Evolutionary conservation across 1,140 invertebrate genomes (phyloP).

Genomic region (Adoxophyes honmai): DNA sequence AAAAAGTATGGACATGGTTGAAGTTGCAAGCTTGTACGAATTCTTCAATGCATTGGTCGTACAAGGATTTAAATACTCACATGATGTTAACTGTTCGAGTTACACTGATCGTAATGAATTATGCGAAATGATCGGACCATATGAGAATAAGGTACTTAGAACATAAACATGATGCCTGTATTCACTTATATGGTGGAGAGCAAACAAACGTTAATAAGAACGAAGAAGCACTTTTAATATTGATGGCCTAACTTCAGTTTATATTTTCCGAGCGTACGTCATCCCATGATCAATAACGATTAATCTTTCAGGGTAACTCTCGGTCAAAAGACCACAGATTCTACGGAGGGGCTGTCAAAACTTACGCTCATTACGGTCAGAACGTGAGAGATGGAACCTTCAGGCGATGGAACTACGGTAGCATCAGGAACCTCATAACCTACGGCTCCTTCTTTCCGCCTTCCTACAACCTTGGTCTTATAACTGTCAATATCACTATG

Average conservation of each 20-base stretch:
- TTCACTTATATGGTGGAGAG: neutral
- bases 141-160: too few relatives aligned
- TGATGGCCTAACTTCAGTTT: too few relatives aligned
- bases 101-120: too few relatives aligned
- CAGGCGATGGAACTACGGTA: conserved; percentile 42
- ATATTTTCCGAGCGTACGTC: neutral
- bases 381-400: conserved; percentile 50
- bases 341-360: conserved; percentile 45
- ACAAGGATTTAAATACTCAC: too few relatives aligned
- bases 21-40: too few relatives aligned
- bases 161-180: too few relatives aligned
- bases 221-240: too few relatives aligned
- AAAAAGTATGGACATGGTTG: too few relatives aligned
- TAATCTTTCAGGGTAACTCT: neutral
- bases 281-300: neutral
- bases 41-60: neutral
- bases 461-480: conserved; percentile 36
- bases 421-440: conserved; percentile 23
- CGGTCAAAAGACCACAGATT: neutral
- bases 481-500: conserved; percentile 43
- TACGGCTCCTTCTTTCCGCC: conserved; percentile 44
- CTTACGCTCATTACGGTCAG: conserved; percentile 56
- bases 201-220: neutral
- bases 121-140: too few relatives aligned
- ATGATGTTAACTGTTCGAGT: too few relatives aligned